These are phyloP conservation scores for Sabatieria punctata DNA, from an alignment of 2,888 invertebrate species.

Conservation along the genomic window DNA sequence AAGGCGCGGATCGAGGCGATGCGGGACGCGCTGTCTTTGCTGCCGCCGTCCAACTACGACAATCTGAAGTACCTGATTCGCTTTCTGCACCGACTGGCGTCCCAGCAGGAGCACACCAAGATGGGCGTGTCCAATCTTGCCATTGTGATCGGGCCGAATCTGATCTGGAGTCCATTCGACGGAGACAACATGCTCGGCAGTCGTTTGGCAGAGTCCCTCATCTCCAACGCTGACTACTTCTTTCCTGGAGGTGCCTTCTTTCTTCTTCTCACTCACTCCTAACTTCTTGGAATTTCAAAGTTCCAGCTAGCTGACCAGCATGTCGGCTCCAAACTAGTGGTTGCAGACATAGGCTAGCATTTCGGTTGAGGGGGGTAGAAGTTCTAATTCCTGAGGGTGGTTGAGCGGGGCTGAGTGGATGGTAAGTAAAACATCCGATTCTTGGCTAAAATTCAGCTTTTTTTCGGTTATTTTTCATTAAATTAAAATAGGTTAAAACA, in stretches of 20 bases:
- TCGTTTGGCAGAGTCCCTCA: slow-evolving; percentile 27
- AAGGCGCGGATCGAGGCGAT: background rate
- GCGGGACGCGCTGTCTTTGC: background rate
- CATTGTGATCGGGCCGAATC: slow-evolving; percentile 87
- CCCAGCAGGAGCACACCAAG: slow-evolving; percentile 39
- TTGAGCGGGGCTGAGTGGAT: too few species aligned
- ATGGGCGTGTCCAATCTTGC: slow-evolving; percentile 94
- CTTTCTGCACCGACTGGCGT: slow-evolving; percentile 59
- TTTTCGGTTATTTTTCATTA: too few species aligned
- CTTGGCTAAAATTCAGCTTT: too few species aligned
- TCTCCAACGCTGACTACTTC: slow-evolving; percentile 31
- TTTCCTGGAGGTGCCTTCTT: slow-evolving; percentile 36
- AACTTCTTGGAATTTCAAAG: too few species aligned
- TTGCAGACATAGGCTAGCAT: too few species aligned
- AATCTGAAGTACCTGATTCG: slow-evolving; percentile 53
- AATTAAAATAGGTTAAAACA: too few species aligned
- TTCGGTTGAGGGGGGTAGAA: too few species aligned
- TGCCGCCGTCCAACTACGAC: slow-evolving; percentile 15
- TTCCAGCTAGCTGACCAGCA: too few species aligned
- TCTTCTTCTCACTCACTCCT: too few species aligned
- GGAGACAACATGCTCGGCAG: slow-evolving; percentile 14
- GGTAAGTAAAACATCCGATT: too few species aligned
- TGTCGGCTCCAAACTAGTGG: too few species aligned
- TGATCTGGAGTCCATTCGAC: slow-evolving; percentile 55
- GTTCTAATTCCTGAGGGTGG: too few species aligned